Evolutionary conservation across 2,888 invertebrate species (phyloP), one percentile per base, ranked within the genome.

Genomic region (Brenthis ino): DNA sequence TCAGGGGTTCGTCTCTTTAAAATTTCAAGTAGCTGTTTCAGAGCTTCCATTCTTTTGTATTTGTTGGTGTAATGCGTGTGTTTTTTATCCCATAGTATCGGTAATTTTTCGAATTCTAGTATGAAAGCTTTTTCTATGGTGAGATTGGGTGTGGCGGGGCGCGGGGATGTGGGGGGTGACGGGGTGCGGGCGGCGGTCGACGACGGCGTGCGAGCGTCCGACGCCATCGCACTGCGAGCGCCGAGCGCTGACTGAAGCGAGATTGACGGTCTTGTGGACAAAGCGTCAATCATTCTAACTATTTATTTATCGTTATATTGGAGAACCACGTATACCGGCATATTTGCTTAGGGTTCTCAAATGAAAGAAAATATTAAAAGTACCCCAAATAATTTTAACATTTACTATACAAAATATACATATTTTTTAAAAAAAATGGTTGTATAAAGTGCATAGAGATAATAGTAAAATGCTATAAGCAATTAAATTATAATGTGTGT

Each of bases 221-320:
- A 33, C 71, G 64, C 71, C 68, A 68, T 68, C 53, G 71, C 67
- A 47, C 47, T 50, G 37, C 57, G 61, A 54, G 56, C 69, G 63
- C n/a, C 54, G 61, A 54, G 54, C 67, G 56, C 16, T 69, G 72
- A 72, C 72, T 72, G 72, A 72, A 47, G 71, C 33, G 60, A 50
- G 67, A 54, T 69, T 69, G 72, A 72, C 54, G 14, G 37, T 53
- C 28, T 16, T 63, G 63, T 53, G 53, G 53, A 63, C 53, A 54
- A 14, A 12, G 16, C 60, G 6, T 60, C 60, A 60, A 60, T 60
- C 60, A 16, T 16, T 6, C n/a, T 50, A 4, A 50, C 16, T 60
- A n/a, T 60, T 50, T 33, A 4, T 33, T 12, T 43, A 43, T n/a
- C 14, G 14, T 24, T 5, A 60, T 60, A n/a, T 12, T 6, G 48